Conservation (phyloP, 2,888 invertebrate species). For the Marasmarcha lunaedactyla region DNA sequence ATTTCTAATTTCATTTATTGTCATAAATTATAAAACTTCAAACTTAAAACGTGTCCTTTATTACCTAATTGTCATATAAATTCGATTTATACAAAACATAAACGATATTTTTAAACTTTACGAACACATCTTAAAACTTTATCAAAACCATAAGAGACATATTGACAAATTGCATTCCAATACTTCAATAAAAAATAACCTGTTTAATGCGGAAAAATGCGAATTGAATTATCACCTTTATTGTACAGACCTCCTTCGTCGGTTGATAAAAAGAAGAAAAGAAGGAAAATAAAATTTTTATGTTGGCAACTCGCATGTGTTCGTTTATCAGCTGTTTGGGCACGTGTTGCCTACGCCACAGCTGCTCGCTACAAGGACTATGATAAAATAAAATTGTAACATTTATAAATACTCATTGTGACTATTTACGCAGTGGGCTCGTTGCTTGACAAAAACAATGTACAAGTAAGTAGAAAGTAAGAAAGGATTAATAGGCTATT, state of each 20-base stretch:
- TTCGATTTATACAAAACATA: too few relatives aligned
- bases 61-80: too few relatives aligned
- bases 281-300: background rate
- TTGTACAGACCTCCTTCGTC: slow-evolving; percentile 1
- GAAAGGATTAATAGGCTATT: too few relatives aligned
- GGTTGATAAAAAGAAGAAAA: background rate
- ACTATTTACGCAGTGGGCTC: too few relatives aligned
- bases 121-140: too few relatives aligned
- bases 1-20: too few relatives aligned
- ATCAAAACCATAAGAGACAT: too few relatives aligned
- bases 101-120: too few relatives aligned
- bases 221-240: slow-evolving; percentile 1
- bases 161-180: too few relatives aligned
- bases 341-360: background rate
- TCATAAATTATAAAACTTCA: background rate
- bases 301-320: background rate
- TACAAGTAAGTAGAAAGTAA: too few relatives aligned
- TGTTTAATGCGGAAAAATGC: background rate
- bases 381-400: background rate
- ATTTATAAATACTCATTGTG: background rate
- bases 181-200: too few relatives aligned
- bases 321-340: background rate
- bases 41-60: background rate
- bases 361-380: background rate
- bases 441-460: too few relatives aligned